Conservation (phyloP, 2,888 invertebrate species). For the Uropetala carovei region DNA sequence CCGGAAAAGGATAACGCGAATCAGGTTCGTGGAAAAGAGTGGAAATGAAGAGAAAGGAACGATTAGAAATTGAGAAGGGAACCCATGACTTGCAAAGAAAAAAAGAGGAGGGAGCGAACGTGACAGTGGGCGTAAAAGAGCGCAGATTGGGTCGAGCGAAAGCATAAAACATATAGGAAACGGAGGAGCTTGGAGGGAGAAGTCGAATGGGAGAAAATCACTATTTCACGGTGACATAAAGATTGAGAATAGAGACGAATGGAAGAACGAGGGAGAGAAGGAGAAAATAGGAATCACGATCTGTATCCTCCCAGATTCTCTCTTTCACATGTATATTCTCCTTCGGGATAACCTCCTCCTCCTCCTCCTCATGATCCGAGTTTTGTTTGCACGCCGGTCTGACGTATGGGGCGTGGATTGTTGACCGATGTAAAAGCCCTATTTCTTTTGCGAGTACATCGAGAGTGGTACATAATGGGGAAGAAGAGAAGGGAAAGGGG, state of each 20-base stretch:
- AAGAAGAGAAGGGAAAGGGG: background rate
- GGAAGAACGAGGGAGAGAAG: too few species aligned
- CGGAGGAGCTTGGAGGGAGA: background rate
- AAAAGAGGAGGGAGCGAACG: background rate
- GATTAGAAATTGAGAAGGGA: background rate
- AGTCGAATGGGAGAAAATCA: background rate
- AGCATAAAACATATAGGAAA: background rate
- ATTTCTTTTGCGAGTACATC: slow-evolving; percentile 47
- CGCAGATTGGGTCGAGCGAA: background rate
- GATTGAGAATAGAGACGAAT: background rate
- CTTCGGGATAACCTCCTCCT: background rate
- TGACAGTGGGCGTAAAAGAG: background rate
- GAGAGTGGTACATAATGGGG: slow-evolving; percentile 30
- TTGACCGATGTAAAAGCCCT: slow-evolving; percentile 63
- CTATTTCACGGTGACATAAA: slow-evolving; percentile 10
- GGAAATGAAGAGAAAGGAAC: background rate
- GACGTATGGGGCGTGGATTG: slow-evolving; percentile 61
- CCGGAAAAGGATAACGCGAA: background rate
- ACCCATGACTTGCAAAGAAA: background rate
- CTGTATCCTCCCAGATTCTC: slow-evolving; percentile 33
- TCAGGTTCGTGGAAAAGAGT: background rate
- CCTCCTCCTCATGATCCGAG: slow-evolving; percentile 35
- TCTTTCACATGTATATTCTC: background rate
- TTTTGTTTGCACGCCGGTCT: slow-evolving; percentile 51
- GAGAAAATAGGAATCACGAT: background rate